Percentiles rank a stretch among this genome's conserved stretches.
Conservation (phyloP, 2,113 vertebrate species). For the Oncorhynchus clarkii region DNA sequence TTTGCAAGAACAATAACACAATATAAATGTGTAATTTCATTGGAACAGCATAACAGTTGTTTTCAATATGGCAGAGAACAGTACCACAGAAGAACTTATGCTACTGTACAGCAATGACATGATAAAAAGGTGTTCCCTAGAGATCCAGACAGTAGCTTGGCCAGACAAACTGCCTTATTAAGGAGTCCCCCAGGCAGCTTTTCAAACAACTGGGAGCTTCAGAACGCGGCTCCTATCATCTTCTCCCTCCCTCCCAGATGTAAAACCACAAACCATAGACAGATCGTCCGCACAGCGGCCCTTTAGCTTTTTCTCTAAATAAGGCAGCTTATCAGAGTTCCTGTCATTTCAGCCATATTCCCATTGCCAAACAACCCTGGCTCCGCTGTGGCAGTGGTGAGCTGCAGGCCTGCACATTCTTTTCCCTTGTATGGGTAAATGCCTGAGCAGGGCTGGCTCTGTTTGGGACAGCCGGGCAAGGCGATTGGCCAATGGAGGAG, state of each 20-base stretch:
- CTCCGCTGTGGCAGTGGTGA: slow-evolving; percentile 57
- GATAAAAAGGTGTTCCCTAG: slow-evolving; percentile 34
- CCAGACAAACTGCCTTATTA: slow-evolving; percentile 65
- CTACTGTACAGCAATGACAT: slow-evolving; percentile 16
- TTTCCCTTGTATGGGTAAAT: slow-evolving; percentile 87
- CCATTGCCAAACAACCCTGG: slow-evolving; percentile 64
- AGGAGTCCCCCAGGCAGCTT: slow-evolving; percentile 47
- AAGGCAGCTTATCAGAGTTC: slow-evolving; percentile 77
- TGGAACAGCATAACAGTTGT: too few relatives aligned
- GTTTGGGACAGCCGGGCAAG: slow-evolving; percentile 39
- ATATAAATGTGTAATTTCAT: too few relatives aligned
- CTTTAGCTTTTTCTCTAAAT: slow-evolving; percentile 72
- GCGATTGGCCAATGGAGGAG: slow-evolving; percentile 66
- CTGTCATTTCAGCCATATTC: slow-evolving; percentile 72
- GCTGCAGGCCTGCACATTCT: slow-evolving; percentile 77
- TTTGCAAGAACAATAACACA: too few relatives aligned
- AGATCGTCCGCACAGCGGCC: slow-evolving; percentile 48
- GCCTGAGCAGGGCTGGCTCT: slow-evolving; percentile 67
- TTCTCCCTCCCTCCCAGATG: slow-evolving; percentile 28
- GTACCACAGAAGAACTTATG: slow-evolving; percentile 4
- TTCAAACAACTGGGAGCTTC: slow-evolving; percentile 27
- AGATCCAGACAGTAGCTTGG: slow-evolving; percentile 18
- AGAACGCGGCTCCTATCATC: slow-evolving; percentile 43
- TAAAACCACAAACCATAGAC: slow-evolving; percentile 15
- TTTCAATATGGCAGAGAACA: not conserved